Evolutionary conservation across 2,797 vertebrate genomes (phyloP), one percentile per base, ranked within the genome.

Genomic region (Falco naumanni): DNA sequence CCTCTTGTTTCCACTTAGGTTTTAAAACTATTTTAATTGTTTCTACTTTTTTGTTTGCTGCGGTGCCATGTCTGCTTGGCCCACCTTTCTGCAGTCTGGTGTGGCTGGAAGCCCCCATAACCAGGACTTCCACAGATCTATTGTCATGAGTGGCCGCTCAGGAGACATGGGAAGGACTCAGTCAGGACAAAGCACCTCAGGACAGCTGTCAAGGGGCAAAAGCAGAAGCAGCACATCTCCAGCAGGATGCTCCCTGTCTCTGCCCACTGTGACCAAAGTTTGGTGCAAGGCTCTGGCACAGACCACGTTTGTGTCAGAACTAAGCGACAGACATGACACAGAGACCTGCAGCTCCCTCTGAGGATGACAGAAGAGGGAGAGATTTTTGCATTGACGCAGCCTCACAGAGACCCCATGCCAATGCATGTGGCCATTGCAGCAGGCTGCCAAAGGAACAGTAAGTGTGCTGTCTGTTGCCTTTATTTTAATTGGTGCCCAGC

Each of bases 281-380:
- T 66, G 53, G 79, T 61, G 60, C 78, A 74, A 48, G 13, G 63
- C 1, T 6, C n/a, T 88, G 90, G 84, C 77, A 83, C 29, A 76
- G 39, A 48, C 6, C 13, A 10, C 8, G 16, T 63, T 88, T 85
- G 53, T 56, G 31, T 79, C 45, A 15, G 59, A 59, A 11, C 33
- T 63, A 50, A 41, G 26, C 43, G 54, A 60, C 0, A 0, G 33
- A 87, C 4, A 2, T 47, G 45, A 65, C 45, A 76, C 1, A 0
- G 4, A 77, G 22, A 83, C 34, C 34, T 69, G 74, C 60, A 81
- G 86, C 50, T 85, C 50, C 29, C 45, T 33, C 45, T 59, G 59
- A 82, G 37, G 5, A 69, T 15, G 48, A 37, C 34, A 76, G 57
- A 71, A 51, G 29, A 75, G 26, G 11, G 25, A 89, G 20, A 86